Base-by-base conservation (phyloP, 2,113 vertebrate genomes). In the Picathartes gymnocephalus region DNA sequence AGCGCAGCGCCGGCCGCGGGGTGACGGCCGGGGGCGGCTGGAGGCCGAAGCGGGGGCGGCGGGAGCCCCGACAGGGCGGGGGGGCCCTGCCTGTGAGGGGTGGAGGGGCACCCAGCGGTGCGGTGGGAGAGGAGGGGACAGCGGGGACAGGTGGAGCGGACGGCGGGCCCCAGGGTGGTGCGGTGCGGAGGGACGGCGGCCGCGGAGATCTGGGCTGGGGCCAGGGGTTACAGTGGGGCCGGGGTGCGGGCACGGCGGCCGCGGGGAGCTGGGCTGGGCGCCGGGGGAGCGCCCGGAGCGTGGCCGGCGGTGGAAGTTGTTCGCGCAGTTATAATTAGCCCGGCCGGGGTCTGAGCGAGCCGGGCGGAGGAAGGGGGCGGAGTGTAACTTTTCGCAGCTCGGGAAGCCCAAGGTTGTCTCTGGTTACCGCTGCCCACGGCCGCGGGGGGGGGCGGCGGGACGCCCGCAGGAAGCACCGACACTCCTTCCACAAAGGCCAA, bases 321-420 rank as follows among this genome's bases (percentile, higher is more conserved):
- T 76, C 57, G 60, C 89, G 91, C 91, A 93, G 93, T 97, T 97
- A 93, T 93, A 96, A 96, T 95, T 91, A 96, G 91, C 86, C 68
- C 17, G 78, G 66, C 84, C 77, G 88, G 73, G 87, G 85, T 95
- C 93, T 56, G 77, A 73, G 81, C 61, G 39, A 74, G 81, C 76
- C 11, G 62, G 83, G 71, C 54, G 91, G 42, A 90, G 92, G 93
- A 93, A 92, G 87, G 92, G 92, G 96, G 89, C 74, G 92, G 89
- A 93, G 94, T 92, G 93, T 81, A 96, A 97, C 87, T 97, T 96
- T 97, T 96, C 92, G 92, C 93, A 45, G 88, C 88, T 92, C 85
- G 86, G 95, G 91, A 88, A 96, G 94, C 88, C 91, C 96, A 21
- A 57, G 90, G 74, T 86, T 92, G 90, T 91, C 91, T 96, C 89